Evolutionary conservation across 2,888 invertebrate genomes (phyloP), one percentile per base, ranked within the genome.

Genomic region (Pyralis farinalis): DNA sequence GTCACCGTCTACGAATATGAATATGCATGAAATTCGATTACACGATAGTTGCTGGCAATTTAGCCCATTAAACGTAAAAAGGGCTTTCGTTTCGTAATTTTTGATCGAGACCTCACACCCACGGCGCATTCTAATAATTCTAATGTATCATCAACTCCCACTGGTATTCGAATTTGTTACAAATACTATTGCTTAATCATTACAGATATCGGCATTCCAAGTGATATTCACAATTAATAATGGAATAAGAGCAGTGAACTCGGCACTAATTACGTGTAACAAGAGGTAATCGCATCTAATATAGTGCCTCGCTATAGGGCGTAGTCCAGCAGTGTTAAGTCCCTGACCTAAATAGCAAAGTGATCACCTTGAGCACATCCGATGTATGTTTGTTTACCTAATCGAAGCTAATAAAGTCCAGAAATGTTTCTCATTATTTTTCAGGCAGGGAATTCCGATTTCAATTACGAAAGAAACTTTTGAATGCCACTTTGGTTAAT

Each of bases 341-440:
- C 75, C 78, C 53, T 76, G 77, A 76, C 78, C 77, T 45, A 65
- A 70, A 74, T 74, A 60, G 45, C 38, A 27, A 27, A 45, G 42
- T 43, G 40, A 44, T 48, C 57, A 39, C 35, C 47, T 36, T 49
- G 53, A 55, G 51, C 51, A 49, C 53, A 54, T 63, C 53, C 55
- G 55, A 53, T 49, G 16, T 16, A 4, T 16, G 58, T 58, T 61
- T 55, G 57, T 60, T 58, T 61, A 58, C 52, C 49, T 53, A 55
- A 63, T 46, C 45, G 44, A 45, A 44, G 43, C 47, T 41, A 44
- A 44, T 49, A 44, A 43, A 43, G 40, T 42, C 37, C 28, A 42
- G 35, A 34, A 39, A 38, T 25, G 25, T 32, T 12, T 7, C 28
- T 36, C 29, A 20, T 29, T 29, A 7, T 12, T 36, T 36, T 16